A percentile compares a stretch with the other conserved stretches of the same genome.
phyloP scores from a whole-genome alignment of 2,113 vertebrate genomes.

The Ceratotherium simum region DNA sequence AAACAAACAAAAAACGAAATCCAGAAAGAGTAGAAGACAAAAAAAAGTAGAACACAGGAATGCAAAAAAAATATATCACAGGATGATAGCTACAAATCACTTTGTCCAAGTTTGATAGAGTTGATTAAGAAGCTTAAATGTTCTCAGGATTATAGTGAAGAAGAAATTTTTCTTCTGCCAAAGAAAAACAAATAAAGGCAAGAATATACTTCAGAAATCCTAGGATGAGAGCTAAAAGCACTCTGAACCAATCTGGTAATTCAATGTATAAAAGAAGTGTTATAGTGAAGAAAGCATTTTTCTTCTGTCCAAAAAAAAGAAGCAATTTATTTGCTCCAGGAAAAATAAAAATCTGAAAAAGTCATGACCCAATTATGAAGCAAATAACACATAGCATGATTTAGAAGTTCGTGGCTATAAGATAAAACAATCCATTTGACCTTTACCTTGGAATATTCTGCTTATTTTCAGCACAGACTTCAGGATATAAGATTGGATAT shows the following conservation, averaged over 20 bases:
- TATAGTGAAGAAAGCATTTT: not conserved
- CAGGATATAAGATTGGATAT: not conserved
- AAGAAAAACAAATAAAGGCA: conserved; percentile 46
- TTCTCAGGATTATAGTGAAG: not conserved
- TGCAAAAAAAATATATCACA: conserved; percentile 20
- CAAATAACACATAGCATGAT: not conserved
- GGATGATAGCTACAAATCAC: not conserved
- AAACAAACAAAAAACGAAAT: not conserved
- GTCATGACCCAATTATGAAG: not conserved
- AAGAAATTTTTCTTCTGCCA: conserved; percentile 17
- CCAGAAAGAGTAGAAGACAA: not conserved
- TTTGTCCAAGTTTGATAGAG: not conserved
- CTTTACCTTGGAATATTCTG: not conserved
- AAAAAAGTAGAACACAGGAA: not conserved
- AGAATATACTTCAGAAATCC: not conserved
- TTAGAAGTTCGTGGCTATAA: not conserved
- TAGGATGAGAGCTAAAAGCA: conserved; percentile 10
- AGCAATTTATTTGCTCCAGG: not conserved
- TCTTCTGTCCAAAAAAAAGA: not conserved
- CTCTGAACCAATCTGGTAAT: conserved; percentile 35
- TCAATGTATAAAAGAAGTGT: not conserved
- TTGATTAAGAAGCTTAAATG: conserved; percentile 32
- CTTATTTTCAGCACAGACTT: not conserved
- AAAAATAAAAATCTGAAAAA: conserved; percentile 44
- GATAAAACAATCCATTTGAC: not conserved